A percentile compares a stretch with the other conserved stretches of the same genome.
Conservation (phyloP, 2,113 vertebrate genomes). For the Pygathrix nemaeus region DNA sequence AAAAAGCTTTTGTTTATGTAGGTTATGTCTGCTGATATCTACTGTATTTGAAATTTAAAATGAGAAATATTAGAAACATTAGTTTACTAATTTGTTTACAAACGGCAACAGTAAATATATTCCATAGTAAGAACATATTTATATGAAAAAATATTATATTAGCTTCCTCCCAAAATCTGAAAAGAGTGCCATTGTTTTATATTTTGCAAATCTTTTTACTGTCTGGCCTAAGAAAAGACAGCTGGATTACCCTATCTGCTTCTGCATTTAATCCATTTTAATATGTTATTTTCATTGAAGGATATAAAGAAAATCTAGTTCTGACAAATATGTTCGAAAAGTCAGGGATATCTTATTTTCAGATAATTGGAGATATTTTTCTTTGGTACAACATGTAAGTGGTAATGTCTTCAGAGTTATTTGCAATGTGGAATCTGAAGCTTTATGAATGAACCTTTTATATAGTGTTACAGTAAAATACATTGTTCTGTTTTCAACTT, state of each 20-base stretch:
- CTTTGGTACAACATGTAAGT: background rate
- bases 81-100: background rate
- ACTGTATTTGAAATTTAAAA: background rate
- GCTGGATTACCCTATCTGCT: background rate
- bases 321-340: background rate
- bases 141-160: background rate
- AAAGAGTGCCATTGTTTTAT: background rate
- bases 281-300: background rate
- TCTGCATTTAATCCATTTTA: background rate
- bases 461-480: background rate
- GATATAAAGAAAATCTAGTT: background rate
- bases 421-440: background rate
- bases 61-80: background rate
- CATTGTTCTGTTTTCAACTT: background rate
- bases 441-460: background rate
- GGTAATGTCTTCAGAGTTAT: background rate
- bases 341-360: background rate
- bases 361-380: conserved; percentile 4
- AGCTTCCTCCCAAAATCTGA: background rate
- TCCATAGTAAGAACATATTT: background rate
- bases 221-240: conserved; percentile 25
- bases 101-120: background rate
- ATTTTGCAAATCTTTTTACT: conserved; percentile 7
- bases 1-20: background rate
- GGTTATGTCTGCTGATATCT: background rate